phyloP scores from a whole-genome alignment of 2,888 invertebrate species.

The Ichneumon xanthorius region DNA sequence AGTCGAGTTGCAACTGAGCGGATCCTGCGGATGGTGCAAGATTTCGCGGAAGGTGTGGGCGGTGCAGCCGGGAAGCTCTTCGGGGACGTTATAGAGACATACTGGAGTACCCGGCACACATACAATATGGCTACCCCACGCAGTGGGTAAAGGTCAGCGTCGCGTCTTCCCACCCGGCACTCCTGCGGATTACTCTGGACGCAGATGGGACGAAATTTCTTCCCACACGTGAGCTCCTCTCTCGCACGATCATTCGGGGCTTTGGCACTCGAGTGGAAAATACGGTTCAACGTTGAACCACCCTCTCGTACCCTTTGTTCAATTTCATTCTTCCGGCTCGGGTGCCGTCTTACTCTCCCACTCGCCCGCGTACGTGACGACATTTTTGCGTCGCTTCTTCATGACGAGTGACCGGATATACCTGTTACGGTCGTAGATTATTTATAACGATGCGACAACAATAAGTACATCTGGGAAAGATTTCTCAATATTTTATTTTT shows the following conservation, averaged over 20 bases:
- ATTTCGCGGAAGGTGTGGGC: not conserved
- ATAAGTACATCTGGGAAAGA: too few relatives aligned
- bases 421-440: not conserved
- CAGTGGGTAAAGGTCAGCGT: conserved; percentile 22
- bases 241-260: not conserved
- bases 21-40: not conserved
- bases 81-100: not conserved
- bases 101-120: not conserved
- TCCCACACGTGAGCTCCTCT: not conserved
- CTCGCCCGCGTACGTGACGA: not conserved
- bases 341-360: too few relatives aligned
- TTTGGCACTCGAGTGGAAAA: conserved; percentile 32
- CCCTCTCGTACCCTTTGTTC: not conserved
- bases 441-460: not conserved
- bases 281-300: conserved; percentile 29
- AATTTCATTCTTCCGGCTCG: conserved; percentile 16
- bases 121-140: conserved; percentile 29
- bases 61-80: conserved; percentile 7
- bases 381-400: not conserved
- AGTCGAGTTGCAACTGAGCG: not conserved
- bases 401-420: not conserved
- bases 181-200: conserved; percentile 11
- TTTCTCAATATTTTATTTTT: too few relatives aligned
- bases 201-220: conserved; percentile 9
- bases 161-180: not conserved